Evolutionary conservation across 2,113 vertebrate species (phyloP), one percentile per base, ranked within the genome.

Genomic region (Ifrita kowaldi): DNA sequence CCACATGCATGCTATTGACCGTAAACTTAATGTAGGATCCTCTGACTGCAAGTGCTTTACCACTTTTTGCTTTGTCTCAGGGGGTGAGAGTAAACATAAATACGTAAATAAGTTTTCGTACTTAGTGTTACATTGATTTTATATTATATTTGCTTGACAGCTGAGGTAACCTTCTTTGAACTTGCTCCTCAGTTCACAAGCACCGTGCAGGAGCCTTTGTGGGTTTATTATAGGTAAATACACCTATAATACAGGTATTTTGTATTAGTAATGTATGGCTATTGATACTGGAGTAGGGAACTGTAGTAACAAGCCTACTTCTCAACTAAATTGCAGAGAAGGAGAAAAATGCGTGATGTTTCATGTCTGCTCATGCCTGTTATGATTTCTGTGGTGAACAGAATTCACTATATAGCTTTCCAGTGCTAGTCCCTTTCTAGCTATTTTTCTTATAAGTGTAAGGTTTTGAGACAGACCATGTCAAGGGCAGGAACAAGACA

Each of bases 1-100:
- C 22, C 21, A 32, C 13, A 0, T 27, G 21, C 1, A 0, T 50
- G 12, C 23, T 67, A 11, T 22, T 91, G 30, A 41, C 11, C 4
- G 56, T 68, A 86, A 42, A 35, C 3, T 41, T 44, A 9, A 37
- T 18, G 30, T 21, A 20, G 16, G 33, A 27, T 79, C 24, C 10
- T 62, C 17, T 63, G 56, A 42, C 23, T 67, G 23, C 23, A 68
- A 27, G 20, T 10, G 27, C 27, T 53, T 47, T 44, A 52, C 19
- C 6, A 8, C 26, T 71, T 74, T 63, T 41, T 69, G 18, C 21
- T 80, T 79, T 90, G 28, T 76, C 16, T 67, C 39, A 67, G 39
- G 10, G 35, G 13, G 13, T 17, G 37, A 53, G 57, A 65, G 26
- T 59, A 56, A 87, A 47, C 7, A 49, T 23, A 42, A 55, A 50